Percentiles rank a stretch among this genome's conserved stretches.
phyloP scores from a whole-genome alignment of 2,113 vertebrate species.

The Columbina picui region DNA sequence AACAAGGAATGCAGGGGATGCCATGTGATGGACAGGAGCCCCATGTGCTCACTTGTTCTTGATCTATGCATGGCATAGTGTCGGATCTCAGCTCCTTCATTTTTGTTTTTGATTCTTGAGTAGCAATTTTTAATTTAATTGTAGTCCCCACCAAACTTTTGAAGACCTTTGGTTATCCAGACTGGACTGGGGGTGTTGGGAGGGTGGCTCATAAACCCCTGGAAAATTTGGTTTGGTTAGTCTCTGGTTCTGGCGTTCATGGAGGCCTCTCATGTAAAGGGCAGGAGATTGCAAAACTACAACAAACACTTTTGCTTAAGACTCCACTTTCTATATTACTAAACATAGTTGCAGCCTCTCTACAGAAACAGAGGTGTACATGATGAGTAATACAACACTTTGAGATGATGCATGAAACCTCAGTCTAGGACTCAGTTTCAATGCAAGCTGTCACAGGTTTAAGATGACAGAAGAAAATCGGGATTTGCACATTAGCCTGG shows the following conservation, averaged over 20 bases:
- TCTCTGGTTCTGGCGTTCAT: neutral
- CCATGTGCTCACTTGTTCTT: neutral
- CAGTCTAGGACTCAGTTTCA: neutral
- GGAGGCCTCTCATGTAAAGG: neutral
- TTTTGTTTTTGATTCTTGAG: neutral
- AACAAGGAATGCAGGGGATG: fast-evolving
- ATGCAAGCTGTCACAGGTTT: neutral
- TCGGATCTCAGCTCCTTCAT: neutral
- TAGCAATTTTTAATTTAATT: neutral
- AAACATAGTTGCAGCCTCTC: neutral
- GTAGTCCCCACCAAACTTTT: neutral
- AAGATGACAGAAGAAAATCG: neutral
- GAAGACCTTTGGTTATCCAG: neutral
- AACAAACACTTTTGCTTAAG: neutral
- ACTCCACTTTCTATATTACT: neutral
- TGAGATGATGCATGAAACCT: neutral
- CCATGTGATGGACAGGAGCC: neutral
- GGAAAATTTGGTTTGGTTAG: neutral
- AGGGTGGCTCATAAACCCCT: neutral
- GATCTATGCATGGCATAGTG: neutral
- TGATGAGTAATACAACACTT: neutral
- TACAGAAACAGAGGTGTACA: neutral
- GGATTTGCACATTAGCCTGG: neutral
- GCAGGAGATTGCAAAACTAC: neutral
- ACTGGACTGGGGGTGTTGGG: neutral